Percentiles rank a stretch among this genome's conserved stretches.
Conservation (phyloP, 2,113 vertebrate genomes). For the Oreochromis niloticus region DNA sequence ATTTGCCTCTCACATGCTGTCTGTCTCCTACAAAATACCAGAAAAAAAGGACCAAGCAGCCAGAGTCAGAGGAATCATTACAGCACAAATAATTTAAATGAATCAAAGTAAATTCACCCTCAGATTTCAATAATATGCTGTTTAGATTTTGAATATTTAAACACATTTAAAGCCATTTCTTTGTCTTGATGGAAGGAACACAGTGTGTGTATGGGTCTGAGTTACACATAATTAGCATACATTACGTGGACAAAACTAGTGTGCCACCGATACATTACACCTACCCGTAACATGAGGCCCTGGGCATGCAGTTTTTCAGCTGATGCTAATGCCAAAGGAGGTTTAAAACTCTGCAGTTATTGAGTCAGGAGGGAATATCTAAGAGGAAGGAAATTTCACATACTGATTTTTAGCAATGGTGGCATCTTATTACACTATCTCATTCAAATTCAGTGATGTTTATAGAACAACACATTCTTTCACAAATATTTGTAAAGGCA, state of each 20-base stretch:
- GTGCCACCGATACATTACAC: neutral
- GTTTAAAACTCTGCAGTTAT: too few species aligned
- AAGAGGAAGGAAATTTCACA: neutral
- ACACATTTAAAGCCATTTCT: neutral
- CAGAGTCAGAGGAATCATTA: neutral
- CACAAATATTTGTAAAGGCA: neutral
- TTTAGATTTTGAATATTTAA: neutral
- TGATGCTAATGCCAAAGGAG: neutral
- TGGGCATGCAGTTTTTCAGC: rapidly evolving
- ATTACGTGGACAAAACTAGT: neutral
- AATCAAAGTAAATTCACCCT: rapidly evolving
- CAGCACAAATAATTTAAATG: rapidly evolving
- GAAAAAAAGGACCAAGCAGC: too few species aligned
- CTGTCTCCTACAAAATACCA: too few species aligned
- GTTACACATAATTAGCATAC: neutral
- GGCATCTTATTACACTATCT: neutral
- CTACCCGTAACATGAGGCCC: neutral
- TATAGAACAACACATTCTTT: neutral
- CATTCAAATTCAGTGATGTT: neutral
- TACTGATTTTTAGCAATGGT: neutral
- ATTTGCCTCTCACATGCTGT: too few species aligned
- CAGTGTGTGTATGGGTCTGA: neutral
- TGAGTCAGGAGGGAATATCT: too few species aligned
- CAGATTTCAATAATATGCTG: neutral
- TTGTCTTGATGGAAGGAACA: neutral